Evolutionary conservation across 2,797 vertebrate genomes (phyloP).

Genomic region (Sylvilagus floridanus): DNA sequence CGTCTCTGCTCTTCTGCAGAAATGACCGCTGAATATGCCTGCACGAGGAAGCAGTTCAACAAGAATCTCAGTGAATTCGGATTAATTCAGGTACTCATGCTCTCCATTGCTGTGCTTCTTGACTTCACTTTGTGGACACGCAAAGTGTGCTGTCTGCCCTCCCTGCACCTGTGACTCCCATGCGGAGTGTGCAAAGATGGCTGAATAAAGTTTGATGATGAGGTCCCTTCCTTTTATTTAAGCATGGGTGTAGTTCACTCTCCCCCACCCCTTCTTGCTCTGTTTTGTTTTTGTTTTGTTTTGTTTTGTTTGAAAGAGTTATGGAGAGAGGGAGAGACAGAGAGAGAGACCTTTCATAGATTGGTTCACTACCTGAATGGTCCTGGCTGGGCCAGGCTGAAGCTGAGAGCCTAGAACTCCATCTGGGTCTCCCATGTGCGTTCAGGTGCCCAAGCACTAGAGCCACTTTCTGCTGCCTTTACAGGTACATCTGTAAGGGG

Average conservation of each 20-base stretch:
- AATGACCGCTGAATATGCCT: conserved; percentile 93
- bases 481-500: no score
- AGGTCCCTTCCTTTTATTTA: neutral
- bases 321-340: no score
- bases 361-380: no score
- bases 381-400: no score
- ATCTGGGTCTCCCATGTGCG: no score
- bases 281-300: no score
- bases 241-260: accelerated
- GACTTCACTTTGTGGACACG: accelerated
- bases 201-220: neutral
- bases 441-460: no score
- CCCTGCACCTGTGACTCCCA: neutral
- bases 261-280: no score
- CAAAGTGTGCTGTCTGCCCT: neutral
- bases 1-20: conserved; percentile 85
- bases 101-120: neutral
- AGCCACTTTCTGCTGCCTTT: no score
- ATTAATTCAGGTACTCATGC: conserved; percentile 94
- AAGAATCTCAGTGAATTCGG: conserved; percentile 95
- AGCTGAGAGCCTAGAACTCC: no score
- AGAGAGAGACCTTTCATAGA: no score
- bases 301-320: no score
- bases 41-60: conserved; percentile 95
- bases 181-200: neutral